Evolutionary conservation across 1,140 invertebrate species (phyloP), one percentile per base, ranked within the genome.

Genomic region (Carposina sasakii): DNA sequence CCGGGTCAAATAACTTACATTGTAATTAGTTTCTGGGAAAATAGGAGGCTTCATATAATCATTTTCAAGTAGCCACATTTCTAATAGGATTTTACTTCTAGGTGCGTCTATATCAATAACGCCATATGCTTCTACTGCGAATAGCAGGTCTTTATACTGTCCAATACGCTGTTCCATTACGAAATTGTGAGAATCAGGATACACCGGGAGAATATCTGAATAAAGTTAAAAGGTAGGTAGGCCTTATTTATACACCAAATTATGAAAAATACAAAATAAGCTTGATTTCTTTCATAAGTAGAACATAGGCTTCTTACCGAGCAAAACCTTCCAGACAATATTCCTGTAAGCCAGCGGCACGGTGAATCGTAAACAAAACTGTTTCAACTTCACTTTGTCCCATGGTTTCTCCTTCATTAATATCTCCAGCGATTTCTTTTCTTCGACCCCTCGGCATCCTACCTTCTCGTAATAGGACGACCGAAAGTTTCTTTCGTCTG

Each of bases 381-480:
- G 93, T 66, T 91, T 91, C 16, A 97, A 71, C 76, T 96, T 96
- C 4, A 88, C 88, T 64, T 89, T 89, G 70, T 96, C 94, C 61
- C 95, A 88, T 10, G 93, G 91, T 71, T 92, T 92, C 56, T 97
- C 95, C 70, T 95, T 95, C 48, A 97, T 85, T 4, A 98, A 85
- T 71, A 95, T 95, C 85, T 97, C 95, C n/a, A 97, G 77, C 0
- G 94, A 95, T 81, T 94, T 95, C 76, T 96, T 96, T 74, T 97
- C 95, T 79, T 97, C 95, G 0, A 97, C 94, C 58, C 93, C 93
- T 43, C 91, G 89, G 85, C 94, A 96, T 42, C 94, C 95, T 33
- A 96, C 94, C 70, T 94, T 94, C 77, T 94, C 93, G 67, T 97
- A 97, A 68, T 96, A 97, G 15, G 93, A 91, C 0, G 93, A 95